Conservation (phyloP, 2,797 vertebrate species). For the Eleutherodactylus coqui region DNA sequence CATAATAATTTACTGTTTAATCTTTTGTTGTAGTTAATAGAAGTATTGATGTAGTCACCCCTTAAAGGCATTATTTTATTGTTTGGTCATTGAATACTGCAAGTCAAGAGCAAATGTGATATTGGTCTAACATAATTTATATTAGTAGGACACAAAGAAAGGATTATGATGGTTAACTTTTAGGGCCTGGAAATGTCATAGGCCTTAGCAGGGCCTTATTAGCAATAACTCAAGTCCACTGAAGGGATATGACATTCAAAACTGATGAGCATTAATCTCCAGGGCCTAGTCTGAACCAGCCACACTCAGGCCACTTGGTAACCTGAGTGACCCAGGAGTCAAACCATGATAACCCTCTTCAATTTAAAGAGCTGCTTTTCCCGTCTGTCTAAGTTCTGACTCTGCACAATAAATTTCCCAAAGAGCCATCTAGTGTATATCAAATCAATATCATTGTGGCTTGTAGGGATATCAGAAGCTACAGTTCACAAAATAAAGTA, state of each 20-base stretch:
- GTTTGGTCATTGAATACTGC: slow-evolving; percentile 62
- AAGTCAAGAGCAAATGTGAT: slow-evolving; percentile 71
- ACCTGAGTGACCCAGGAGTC: slow-evolving; percentile 80
- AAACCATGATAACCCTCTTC: slow-evolving; percentile 80
- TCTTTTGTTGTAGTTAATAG: slow-evolving; percentile 57
- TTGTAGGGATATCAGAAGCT: slow-evolving; percentile 80
- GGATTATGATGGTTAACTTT: slow-evolving; percentile 81
- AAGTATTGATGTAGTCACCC: slow-evolving; percentile 31
- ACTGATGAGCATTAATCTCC: slow-evolving; percentile 79
- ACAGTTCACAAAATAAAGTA: slow-evolving; percentile 86
- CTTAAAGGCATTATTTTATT: slow-evolving; percentile 66
- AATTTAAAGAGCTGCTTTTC: slow-evolving; percentile 81
- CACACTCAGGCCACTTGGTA: slow-evolving; percentile 78
- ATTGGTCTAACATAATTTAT: slow-evolving; percentile 76
- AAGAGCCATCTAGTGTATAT: slow-evolving; percentile 84
- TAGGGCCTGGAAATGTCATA: slow-evolving; percentile 83
- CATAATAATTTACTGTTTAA: neutral
- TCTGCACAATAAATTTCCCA: slow-evolving; percentile 83
- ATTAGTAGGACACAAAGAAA: slow-evolving; percentile 74
- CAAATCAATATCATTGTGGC: slow-evolving; percentile 85
- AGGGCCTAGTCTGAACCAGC: slow-evolving; percentile 74
- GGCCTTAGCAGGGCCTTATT: slow-evolving; percentile 79
- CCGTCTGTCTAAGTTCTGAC: slow-evolving; percentile 77
- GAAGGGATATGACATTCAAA: slow-evolving; percentile 83
- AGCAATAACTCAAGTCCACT: slow-evolving; percentile 80